Evolutionary conservation across 2,113 vertebrate genomes (phyloP), one percentile per base, ranked within the genome.

Genomic region (Cheilinus undulatus): DNA sequence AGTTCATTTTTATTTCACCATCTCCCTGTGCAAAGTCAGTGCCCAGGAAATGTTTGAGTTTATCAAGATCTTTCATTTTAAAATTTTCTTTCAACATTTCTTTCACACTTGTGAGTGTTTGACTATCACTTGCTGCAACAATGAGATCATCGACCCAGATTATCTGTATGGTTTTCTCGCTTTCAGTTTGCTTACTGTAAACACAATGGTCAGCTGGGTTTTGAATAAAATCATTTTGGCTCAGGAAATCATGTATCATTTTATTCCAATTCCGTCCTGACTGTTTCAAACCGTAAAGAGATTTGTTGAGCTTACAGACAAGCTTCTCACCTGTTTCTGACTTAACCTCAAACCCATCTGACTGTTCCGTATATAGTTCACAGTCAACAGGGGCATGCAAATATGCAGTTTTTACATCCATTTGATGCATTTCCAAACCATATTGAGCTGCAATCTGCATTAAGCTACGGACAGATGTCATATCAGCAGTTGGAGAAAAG

Each of bases 331-430:
- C 19, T 53, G 27, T 32, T 32, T 53, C 12, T 20, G 50, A 30
- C 19, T 12, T 53, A 8, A 11, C 30, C 9, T 53, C 17, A 32
- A 23, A 49, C 12, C 46, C 46, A 3, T 49, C 38, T 13, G 38
- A 11, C 24, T 53, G 51, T 3, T 53, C 51, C 27, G 30, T 32
- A 12, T 53, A 20, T 6, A 54, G 4, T 7, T 54, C 52, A 7
- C 28, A 32, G 19, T 54, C 28, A 9, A 54, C 20, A 0, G 52
- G 28, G 13, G 28, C 52, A 14, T 34, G 27, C 5, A 54, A 11
- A n/a, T 53, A 53, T 5, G 51, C 51, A 32, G 51, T 53, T 10
- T 32, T 53, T 2, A 53, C 51, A 6, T 53, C 27, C 51, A 53
- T 53, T 53, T 32, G 51, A 5, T 54, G 28, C 13, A 54, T 4